Evolutionary conservation across 2,113 vertebrate genomes (phyloP).

Genomic region (Xyliphius kryptos): DNA sequence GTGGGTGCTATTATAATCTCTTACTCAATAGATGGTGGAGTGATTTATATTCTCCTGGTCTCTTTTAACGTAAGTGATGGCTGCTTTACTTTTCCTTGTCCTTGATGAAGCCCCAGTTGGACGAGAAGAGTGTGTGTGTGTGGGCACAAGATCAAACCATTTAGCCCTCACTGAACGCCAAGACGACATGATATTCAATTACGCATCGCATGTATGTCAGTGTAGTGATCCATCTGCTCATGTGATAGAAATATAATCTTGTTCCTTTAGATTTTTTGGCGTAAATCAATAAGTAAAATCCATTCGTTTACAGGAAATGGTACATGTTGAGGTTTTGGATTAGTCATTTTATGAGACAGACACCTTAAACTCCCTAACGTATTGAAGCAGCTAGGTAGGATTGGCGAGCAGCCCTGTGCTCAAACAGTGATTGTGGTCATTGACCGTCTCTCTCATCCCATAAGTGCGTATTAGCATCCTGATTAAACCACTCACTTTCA

Average conservation of each 20-base stretch:
- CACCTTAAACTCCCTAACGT: no score
- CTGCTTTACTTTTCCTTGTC: constrained; percentile 27
- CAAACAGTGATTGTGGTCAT: no score
- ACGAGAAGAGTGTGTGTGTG: constrained; percentile 14
- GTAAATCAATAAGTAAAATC: neutral
- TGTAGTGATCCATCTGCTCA: neutral
- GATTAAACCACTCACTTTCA: no score
- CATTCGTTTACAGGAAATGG: neutral
- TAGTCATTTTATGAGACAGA: no score
- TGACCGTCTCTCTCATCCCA: no score
- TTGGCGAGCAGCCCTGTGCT: no score
- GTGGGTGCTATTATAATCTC: constrained; percentile 37
- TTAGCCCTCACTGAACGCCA: constrained; percentile 10
- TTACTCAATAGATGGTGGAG: constrained; percentile 35
- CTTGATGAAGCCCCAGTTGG: constrained; percentile 29
- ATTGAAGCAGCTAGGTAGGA: no score
- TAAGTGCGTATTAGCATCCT: no score
- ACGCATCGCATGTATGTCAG: neutral
- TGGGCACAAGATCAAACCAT: constrained; percentile 39
- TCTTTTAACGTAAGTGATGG: constrained; percentile 14
- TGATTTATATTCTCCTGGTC: constrained; percentile 12
- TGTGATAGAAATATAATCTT: neutral
- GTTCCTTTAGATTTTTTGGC: no score
- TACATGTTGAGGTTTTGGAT: no score
- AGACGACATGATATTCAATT: constrained; percentile 26